Evolutionary conservation across 2,888 invertebrate species (phyloP), one percentile per base, ranked within the genome.

Genomic region (Drosophila fulvimacula): DNA sequence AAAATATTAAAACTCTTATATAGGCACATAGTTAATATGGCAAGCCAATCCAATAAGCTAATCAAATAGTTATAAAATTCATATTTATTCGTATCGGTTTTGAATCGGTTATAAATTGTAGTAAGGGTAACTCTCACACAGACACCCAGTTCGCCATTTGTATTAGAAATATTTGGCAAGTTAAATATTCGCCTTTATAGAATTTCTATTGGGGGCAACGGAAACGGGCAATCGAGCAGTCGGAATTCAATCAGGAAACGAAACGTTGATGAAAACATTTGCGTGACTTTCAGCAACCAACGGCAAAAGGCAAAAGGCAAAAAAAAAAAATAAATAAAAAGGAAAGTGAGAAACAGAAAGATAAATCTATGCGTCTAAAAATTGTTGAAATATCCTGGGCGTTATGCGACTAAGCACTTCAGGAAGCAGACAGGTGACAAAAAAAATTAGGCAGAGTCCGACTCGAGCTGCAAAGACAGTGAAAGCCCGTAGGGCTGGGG

Each of bases 181-280:
- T 27, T 57, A 49, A 27, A 46, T 41, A 67, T 67, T 38, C 52
- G 41, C 5, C n/a, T 32, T 62, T 19, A 19, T 38, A 17, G 32
- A 38, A 46, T 32, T 44, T 32, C n/a, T 24, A 46, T 38, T 55
- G 67, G 32, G n/a, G 56, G 21, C 34, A 78, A 56, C 59, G 76
- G 79, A 76, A 79, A 79, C 57, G 52, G 60, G 63, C 75, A 79
- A 79, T 75, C 70, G 75, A 46, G 46, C 48, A 41, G 38, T 39
- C 58, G 58, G 66, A 82, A 85, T 73, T 75, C 76, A 90, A 90
- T 89, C 83, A 89, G 90, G 88, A 88, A 87, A 78, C 78, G 76
- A 69, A 73, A 59, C 77, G 75, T 66, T 90, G 86, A 88, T 88
- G 88, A 78, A 90, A 88, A 89, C 88, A 80, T 82, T 88, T 75